Evolutionary conservation across 2,888 invertebrate species (phyloP).

Genomic region (Scaptomyza reducta): DNA sequence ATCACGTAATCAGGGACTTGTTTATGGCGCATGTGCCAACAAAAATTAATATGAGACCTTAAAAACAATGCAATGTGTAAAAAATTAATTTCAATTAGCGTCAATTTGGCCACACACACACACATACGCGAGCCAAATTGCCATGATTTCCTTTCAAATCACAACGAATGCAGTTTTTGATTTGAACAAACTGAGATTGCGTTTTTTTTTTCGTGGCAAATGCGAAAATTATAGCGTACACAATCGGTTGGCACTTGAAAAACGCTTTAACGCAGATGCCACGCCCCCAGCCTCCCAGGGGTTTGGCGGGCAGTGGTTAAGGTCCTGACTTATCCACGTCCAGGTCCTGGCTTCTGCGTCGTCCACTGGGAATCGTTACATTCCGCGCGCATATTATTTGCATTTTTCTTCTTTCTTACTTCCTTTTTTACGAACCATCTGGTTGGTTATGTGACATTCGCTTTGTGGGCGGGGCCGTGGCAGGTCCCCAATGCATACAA

Average conservation of each 20-base stretch:
- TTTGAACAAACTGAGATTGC: slow-evolving; percentile 11
- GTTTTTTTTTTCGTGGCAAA: slow-evolving; percentile 23
- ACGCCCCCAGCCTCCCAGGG: slow-evolving; percentile 43
- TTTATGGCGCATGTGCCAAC: slow-evolving; percentile 78
- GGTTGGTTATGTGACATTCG: slow-evolving; percentile 35
- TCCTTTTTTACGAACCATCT: slow-evolving; percentile 11
- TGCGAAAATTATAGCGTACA: slow-evolving; percentile 60
- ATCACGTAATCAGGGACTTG: slow-evolving; percentile 78
- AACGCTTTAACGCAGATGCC: slow-evolving; percentile 41
- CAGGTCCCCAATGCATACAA: slow-evolving; percentile 28
- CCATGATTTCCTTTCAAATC: slow-evolving; percentile 16
- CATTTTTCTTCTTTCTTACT: slow-evolving; percentile 36
- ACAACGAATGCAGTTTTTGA: slow-evolving; percentile 30
- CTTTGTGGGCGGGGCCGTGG: slow-evolving; percentile 12
- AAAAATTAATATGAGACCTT: slow-evolving; percentile 16
- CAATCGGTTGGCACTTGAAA: slow-evolving; percentile 61
- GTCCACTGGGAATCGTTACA: slow-evolving; percentile 32
- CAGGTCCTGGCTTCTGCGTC: slow-evolving; percentile 8
- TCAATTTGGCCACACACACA: slow-evolving; percentile 50
- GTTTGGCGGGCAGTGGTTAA: neutral
- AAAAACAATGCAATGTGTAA: slow-evolving; percentile 11
- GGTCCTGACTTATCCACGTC: slow-evolving; percentile 8
- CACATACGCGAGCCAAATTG: neutral
- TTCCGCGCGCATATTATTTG: slow-evolving; percentile 38
- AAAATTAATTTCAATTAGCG: slow-evolving; percentile 75